Evolutionary conservation across 2,888 invertebrate species (phyloP), one percentile per base, ranked within the genome.

Genomic region (Erebia ligea): DNA sequence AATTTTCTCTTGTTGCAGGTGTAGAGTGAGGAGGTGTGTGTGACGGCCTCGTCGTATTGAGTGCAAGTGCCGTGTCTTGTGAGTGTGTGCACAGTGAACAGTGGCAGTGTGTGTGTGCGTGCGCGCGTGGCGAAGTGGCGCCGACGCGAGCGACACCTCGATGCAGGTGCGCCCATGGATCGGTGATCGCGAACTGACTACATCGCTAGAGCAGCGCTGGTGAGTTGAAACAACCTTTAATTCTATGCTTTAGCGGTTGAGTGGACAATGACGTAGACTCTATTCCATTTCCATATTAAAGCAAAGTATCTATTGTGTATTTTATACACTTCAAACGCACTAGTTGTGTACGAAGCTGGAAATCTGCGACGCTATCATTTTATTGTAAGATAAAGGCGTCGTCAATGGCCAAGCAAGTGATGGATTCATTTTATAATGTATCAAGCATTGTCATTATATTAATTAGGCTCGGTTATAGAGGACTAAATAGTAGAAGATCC

Each of bases 91-190:
- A 50, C 73, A 73, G 71, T 76, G 79, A 78, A 78, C 61, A n/a
- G 76, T 75, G 76, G 69, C 66, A 67, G 81, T 82, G 73, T 81
- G 80, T 73, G 77, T 74, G 82, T 80, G 84, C 74, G 76, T 69
- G 81, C 76, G 80, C 76, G 85, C 86, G 89, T 87, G 87, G 87
- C 84, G 83, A 75, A 76, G 89, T 84, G 88, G 85, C 88, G 89
- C 88, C 87, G 85, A 84, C 87, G 86, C 85, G 79, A 84, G 83
- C 84, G 84, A 86, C 87, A 86, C 86, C 82, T 90, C 89, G 83
- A 92, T 92, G 92, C 89, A 89, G 88, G 88, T 89, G 87, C 85
- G 90, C 88, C 90, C 89, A 93, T 93, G 93, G 93, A 92, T 85
- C 92, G 93, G 93, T 93, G 93, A 93, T 92, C 90, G 87, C 86